Evolutionary conservation across 2,888 invertebrate genomes (phyloP).

Genomic region (Tenthredo mesomela): DNA sequence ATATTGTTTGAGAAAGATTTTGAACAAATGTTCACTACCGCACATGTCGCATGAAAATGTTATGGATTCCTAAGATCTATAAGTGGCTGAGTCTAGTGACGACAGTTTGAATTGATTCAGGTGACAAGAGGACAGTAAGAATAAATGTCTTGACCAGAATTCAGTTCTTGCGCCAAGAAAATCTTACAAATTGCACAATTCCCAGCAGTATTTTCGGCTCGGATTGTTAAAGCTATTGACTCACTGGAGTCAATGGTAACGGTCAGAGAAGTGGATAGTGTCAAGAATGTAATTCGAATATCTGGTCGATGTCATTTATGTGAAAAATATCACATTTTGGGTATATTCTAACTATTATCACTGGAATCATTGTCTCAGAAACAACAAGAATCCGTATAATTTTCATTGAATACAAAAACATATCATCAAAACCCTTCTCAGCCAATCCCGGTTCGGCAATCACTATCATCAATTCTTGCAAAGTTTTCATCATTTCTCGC

Average conservation of each 20-base stretch:
- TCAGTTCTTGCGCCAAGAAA: background rate
- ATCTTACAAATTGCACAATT: background rate
- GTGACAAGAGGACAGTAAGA: background rate
- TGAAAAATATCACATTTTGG: background rate
- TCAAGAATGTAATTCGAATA: background rate
- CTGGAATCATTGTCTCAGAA: background rate
- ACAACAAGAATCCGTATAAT: background rate
- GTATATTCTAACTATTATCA: background rate
- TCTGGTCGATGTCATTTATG: background rate
- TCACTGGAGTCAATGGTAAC: slow-evolving; percentile 18
- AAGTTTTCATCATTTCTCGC: background rate
- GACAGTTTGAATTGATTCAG: background rate
- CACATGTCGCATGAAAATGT: background rate
- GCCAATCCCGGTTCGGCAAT: background rate
- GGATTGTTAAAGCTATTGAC: background rate
- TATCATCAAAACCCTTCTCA: background rate
- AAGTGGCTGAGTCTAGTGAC: background rate
- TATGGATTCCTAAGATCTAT: background rate
- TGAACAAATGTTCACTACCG: background rate
- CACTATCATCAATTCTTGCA: background rate
- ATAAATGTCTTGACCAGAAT: background rate
- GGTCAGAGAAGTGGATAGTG: background rate
- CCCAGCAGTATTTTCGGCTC: background rate
- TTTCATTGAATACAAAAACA: background rate
- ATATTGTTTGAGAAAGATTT: background rate